Evolutionary conservation across 2,113 vertebrate species (phyloP).

Genomic region (Pteruthius melanotis): DNA sequence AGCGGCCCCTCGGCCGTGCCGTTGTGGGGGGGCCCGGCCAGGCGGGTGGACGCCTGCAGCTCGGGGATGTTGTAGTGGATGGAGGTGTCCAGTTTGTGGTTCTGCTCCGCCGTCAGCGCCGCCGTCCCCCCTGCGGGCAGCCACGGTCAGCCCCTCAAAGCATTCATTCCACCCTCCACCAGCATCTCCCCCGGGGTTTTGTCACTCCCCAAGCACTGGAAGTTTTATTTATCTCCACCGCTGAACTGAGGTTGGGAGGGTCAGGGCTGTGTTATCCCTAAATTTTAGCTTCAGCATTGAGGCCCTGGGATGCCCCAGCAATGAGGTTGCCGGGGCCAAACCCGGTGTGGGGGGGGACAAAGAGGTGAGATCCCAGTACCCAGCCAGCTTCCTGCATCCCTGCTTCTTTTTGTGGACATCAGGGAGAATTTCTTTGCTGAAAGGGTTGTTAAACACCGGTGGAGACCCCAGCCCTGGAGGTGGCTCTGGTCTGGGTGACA

Average conservation of each 20-base stretch:
- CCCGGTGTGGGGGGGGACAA: fast-evolving
- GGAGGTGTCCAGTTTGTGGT: slow-evolving; percentile 86
- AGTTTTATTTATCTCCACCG: background rate
- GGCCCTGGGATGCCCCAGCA: background rate
- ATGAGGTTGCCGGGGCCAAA: fast-evolving
- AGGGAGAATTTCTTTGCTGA: background rate
- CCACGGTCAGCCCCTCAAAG: background rate
- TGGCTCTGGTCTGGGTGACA: background rate
- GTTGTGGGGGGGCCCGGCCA: slow-evolving; percentile 78
- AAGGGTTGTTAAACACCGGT: background rate
- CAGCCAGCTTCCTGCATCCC: background rate
- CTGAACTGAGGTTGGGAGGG: too few species aligned
- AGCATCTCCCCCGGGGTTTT: background rate
- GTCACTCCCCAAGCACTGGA: fast-evolving
- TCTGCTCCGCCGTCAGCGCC: slow-evolving; percentile 80
- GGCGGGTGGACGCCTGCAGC: slow-evolving; percentile 80
- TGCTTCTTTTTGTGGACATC: background rate
- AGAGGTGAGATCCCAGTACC: background rate
- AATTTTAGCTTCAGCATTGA: background rate
- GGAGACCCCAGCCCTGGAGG: background rate
- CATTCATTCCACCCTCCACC: fast-evolving
- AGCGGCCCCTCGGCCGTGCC: slow-evolving; percentile 80
- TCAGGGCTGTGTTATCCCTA: background rate
- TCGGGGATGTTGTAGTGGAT: slow-evolving; percentile 98
- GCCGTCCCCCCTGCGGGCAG: slow-evolving; percentile 70